phyloP scores from a whole-genome alignment of 2,797 vertebrate species.

The Xiphophorus birchmanni region DNA sequence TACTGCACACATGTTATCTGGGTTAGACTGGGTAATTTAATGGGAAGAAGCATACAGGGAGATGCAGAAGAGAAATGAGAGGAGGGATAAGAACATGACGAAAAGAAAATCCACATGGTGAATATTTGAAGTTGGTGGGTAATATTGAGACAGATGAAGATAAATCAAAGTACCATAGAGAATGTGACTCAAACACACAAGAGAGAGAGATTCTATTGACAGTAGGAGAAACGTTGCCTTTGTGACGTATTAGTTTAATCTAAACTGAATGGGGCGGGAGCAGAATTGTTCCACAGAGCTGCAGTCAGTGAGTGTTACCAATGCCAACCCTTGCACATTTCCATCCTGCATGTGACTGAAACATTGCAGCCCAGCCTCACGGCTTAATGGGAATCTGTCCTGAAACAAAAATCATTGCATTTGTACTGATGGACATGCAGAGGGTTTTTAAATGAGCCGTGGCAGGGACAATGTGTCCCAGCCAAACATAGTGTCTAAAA shows the following conservation, averaged over 20 bases:
- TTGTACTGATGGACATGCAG: neutral
- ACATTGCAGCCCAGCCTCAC: neutral
- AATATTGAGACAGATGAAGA: constrained; percentile 39
- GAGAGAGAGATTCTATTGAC: constrained; percentile 38
- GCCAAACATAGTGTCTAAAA: neutral
- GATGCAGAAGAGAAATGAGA: neutral
- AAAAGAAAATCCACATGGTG: neutral
- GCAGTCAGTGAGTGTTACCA: constrained; percentile 41
- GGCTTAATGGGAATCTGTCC: neutral
- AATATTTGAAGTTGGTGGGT: constrained; percentile 15
- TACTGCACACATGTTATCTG: neutral
- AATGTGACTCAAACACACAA: constrained; percentile 4
- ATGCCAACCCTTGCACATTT: constrained; percentile 33
- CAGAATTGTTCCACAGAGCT: constrained; percentile 33
- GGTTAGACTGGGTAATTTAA: neutral
- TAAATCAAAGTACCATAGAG: constrained; percentile 14
- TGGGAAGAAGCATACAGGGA: neutral
- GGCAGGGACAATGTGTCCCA: neutral
- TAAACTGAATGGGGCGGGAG: constrained; percentile 35
- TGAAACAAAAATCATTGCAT: neutral
- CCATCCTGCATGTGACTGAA: constrained; percentile 19
- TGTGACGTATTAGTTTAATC: constrained; percentile 70
- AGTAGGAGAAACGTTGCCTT: constrained; percentile 43
- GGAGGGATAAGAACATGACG: neutral
- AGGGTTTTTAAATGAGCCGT: neutral